phyloP scores from a whole-genome alignment of 2,888 invertebrate genomes.

The Rotaria sp. region DNA sequence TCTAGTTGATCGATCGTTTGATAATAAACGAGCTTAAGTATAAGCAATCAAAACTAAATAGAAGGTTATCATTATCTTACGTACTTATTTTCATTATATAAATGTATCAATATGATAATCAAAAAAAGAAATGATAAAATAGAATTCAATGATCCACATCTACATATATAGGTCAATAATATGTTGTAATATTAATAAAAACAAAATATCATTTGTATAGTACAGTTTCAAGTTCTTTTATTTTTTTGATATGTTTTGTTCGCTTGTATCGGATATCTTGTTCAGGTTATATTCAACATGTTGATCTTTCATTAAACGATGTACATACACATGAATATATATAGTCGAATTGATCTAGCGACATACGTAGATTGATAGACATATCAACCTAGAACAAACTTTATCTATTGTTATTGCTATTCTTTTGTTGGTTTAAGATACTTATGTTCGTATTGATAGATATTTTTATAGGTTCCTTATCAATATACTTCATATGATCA shows the following conservation, averaged over 20 bases:
- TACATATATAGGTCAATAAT: background rate
- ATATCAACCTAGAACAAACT: constrained; percentile 4
- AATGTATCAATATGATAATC: background rate
- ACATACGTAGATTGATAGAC: background rate
- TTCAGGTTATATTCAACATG: background rate
- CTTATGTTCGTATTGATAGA: background rate
- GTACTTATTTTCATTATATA: background rate
- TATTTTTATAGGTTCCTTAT: background rate
- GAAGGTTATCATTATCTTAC: background rate
- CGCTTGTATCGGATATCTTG: background rate
- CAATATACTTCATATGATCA: background rate
- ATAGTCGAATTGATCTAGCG: background rate
- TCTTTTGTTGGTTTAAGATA: background rate
- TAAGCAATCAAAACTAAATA: background rate
- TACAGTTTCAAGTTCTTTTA: background rate
- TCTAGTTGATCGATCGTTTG: background rate
- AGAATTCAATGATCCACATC: background rate
- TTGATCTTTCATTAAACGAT: background rate
- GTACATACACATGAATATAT: background rate
- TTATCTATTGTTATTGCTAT: background rate
- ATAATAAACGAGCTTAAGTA: background rate
- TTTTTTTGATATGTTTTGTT: background rate
- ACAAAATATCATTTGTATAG: background rate
- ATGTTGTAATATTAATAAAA: background rate
- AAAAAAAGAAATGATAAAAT: background rate